phyloP scores from a whole-genome alignment of 2,113 vertebrate genomes.

The Microtus oregoni region DNA sequence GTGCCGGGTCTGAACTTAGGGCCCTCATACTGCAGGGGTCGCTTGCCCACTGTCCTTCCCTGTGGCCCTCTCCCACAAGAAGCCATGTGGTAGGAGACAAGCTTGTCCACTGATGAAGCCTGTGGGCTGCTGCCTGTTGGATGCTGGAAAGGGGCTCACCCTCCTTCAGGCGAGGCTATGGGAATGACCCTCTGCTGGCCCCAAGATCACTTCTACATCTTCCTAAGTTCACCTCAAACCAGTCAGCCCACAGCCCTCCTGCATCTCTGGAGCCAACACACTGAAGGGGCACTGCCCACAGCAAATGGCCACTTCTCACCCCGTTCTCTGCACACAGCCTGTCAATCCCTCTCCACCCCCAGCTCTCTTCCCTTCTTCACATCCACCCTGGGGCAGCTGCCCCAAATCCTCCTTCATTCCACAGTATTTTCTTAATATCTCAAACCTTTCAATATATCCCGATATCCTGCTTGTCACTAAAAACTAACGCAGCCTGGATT shows the following conservation, averaged over 20 bases:
- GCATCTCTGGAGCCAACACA: neutral
- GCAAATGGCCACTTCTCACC: rapidly evolving
- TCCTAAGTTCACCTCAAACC: neutral
- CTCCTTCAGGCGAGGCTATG: neutral
- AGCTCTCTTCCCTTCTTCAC: too few relatives aligned
- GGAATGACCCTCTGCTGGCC: neutral
- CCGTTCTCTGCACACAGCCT: rapidly evolving
- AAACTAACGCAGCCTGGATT: neutral
- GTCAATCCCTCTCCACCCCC: rapidly evolving
- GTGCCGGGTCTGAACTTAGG: neutral
- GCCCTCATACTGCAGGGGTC: neutral
- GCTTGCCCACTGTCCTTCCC: neutral
- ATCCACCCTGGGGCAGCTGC: rapidly evolving
- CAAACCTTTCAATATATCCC: too few relatives aligned
- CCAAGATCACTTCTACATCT: neutral
- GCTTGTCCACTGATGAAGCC: neutral
- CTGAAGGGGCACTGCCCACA: rapidly evolving
- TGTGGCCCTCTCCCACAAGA: neutral
- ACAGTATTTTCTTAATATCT: neutral
- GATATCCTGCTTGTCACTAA: too few relatives aligned
- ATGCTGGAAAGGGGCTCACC: neutral
- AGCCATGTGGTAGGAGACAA: rapidly evolving
- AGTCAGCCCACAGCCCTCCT: neutral
- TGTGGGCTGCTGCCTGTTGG: neutral
- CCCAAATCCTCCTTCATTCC: neutral